Evolutionary conservation across 2,888 invertebrate genomes (phyloP).

Genomic region (Drosophila borealis): DNA sequence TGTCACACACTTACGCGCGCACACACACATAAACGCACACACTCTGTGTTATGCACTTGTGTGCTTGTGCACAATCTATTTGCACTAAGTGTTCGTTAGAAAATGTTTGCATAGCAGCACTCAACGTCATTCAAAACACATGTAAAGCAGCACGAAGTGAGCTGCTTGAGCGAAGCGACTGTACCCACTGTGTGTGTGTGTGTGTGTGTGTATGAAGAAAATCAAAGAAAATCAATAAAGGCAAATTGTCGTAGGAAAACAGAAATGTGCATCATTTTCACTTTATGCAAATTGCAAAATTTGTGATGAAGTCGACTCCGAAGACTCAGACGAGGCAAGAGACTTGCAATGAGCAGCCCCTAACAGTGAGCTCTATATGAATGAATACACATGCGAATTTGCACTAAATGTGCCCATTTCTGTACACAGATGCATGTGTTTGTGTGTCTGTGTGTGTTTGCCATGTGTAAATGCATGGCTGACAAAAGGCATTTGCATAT

Average conservation of each 20-base stretch:
- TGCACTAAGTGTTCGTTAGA: constrained; percentile 79
- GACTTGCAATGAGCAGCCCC: constrained; percentile 35
- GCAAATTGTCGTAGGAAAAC: constrained; percentile 75
- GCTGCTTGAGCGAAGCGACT: constrained; percentile 44
- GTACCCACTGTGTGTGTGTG: constrained; percentile 23
- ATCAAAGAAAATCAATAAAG: constrained; percentile 79
- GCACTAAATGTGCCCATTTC: constrained; percentile 21
- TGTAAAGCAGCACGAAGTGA: constrained; percentile 61
- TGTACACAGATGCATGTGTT: not conserved
- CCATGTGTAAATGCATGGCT: constrained; percentile 73
- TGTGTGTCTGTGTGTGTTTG: constrained; percentile 41
- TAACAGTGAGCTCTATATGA: constrained; percentile 32
- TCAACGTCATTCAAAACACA: constrained; percentile 77
- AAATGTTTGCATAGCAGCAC: constrained; percentile 79
- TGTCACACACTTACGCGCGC: constrained; percentile 16
- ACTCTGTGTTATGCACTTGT: constrained; percentile 14
- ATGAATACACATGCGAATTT: constrained; percentile 26
- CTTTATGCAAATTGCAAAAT: constrained; percentile 78
- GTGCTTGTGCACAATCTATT: constrained; percentile 65
- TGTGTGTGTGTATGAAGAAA: constrained; percentile 45
- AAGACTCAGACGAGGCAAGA: not conserved
- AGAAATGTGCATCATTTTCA: constrained; percentile 80
- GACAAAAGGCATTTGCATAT: constrained; percentile 81
- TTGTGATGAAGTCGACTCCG: constrained; percentile 69
- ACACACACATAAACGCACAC: not conserved